Evolutionary conservation across 2,113 vertebrate species (phyloP).

Genomic region (Australoheros scitulus): DNA sequence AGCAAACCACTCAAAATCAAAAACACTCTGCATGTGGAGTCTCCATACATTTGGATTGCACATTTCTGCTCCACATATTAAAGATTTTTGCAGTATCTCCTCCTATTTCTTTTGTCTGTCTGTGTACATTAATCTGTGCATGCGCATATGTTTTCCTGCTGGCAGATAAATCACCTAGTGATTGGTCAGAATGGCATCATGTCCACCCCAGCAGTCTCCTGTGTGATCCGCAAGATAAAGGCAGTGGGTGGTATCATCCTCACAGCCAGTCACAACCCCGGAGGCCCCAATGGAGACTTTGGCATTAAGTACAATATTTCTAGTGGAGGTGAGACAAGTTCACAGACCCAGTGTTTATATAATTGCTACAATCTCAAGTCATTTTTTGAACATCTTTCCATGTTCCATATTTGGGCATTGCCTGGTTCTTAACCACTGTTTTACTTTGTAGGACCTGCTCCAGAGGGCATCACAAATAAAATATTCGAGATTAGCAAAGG

Average conservation of each 20-base stretch:
- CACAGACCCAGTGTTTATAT: background rate
- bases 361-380: background rate
- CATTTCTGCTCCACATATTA: too few relatives aligned
- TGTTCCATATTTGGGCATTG: background rate
- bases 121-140: background rate
- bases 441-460: constrained; percentile 87
- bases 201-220: constrained; percentile 96
- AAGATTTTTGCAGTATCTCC: too few relatives aligned
- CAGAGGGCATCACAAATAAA: constrained; percentile 93
- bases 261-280: constrained; percentile 97
- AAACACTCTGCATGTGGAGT: background rate
- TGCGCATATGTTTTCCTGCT: constrained; percentile 1
- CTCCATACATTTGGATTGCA: background rate
- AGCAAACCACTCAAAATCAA: background rate
- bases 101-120: background rate
- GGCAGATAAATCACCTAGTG: constrained; percentile 91
- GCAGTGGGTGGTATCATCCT: constrained; percentile 97
- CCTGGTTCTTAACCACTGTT: background rate
- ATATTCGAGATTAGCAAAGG: constrained; percentile 97
- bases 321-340: constrained; percentile 86
- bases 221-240: constrained; percentile 95
- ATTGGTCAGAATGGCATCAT: constrained; percentile 98
- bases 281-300: constrained; percentile 94
- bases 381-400: background rate
- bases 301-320: constrained; percentile 98